Percentiles rank a stretch among this genome's conserved stretches.
Evolutionary conservation across 1,140 invertebrate genomes (phyloP).

Genomic region (Psilanteris sp.): DNA sequence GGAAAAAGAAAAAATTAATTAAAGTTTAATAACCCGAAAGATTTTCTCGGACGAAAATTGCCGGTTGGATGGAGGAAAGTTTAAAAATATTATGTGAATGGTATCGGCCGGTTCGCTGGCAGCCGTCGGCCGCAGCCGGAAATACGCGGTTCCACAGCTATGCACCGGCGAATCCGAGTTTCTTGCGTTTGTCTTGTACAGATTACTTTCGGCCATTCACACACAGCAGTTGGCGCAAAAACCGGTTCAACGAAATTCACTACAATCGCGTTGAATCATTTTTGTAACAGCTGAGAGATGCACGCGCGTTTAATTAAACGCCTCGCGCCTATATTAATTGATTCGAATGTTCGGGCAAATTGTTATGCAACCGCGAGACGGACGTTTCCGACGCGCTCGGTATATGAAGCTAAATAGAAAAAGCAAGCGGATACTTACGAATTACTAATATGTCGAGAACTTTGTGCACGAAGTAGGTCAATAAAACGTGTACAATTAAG

Average conservation of each 20-base stretch:
- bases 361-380: conserved; percentile 4
- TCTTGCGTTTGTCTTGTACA: conserved; percentile 58
- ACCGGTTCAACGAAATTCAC: conserved; percentile 45
- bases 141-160: conserved; percentile 76
- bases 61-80: conserved; percentile 35
- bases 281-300: conserved; percentile 18
- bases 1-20: conserved; percentile 1
- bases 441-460: conserved; percentile 32
- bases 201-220: conserved; percentile 63
- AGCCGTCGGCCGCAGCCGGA: conserved; percentile 68
- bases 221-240: conserved; percentile 44
- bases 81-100: conserved; percentile 52
- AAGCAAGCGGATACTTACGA: conserved; percentile 33
- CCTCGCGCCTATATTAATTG: conserved; percentile 2
- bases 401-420: too few relatives aligned
- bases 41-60: conserved; percentile 18
- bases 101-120: conserved; percentile 38
- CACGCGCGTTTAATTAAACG: conserved; percentile 19
- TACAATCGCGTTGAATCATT: conserved; percentile 6
- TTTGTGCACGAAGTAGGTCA: conserved; percentile 30
- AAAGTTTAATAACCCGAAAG: conserved; percentile 16
- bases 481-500: not conserved
- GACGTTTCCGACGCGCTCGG: not conserved
- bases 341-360: not conserved
- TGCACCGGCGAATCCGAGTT: conserved; percentile 70